Conservation (phyloP, 2,888 invertebrate genomes). For the Xylota segnis region DNA sequence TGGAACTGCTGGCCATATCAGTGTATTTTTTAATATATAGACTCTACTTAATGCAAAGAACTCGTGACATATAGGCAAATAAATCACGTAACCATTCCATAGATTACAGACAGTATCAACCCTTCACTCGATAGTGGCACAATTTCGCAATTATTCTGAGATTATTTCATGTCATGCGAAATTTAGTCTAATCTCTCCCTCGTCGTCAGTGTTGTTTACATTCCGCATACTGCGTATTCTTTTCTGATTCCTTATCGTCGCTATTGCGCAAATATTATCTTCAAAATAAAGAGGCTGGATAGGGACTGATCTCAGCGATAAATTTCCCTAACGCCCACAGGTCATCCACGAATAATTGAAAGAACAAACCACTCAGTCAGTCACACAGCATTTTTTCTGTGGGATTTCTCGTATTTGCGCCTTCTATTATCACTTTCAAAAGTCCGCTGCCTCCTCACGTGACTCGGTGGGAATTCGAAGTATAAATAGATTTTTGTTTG, state of each 20-base stretch:
- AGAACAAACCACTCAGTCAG: neutral
- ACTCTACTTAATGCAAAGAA: neutral
- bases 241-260: neutral
- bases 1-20: neutral
- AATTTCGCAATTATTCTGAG: neutral
- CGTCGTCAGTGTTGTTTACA: neutral
- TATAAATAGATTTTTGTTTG: slow-evolving; percentile 21
- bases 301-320: neutral
- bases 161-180: slow-evolving; percentile 12
- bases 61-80: slow-evolving; percentile 35
- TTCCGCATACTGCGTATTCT: neutral
- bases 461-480: slow-evolving; percentile 3
- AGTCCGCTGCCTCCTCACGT: slow-evolving; percentile 17
- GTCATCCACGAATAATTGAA: neutral
- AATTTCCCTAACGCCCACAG: neutral
- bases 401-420: neutral
- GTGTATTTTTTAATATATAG: slow-evolving; percentile 1
- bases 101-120: slow-evolving; percentile 22
- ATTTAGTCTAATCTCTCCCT: neutral
- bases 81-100: slow-evolving; percentile 11
- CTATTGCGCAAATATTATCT: neutral
- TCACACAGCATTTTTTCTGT: neutral
- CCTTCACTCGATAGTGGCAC: slow-evolving; percentile 2
- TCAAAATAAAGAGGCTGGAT: slow-evolving; percentile 2
- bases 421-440: slow-evolving; percentile 18